Evolutionary conservation across 2,113 vertebrate genomes (phyloP).

Genomic region (Tenebrosternarchus preto): DNA sequence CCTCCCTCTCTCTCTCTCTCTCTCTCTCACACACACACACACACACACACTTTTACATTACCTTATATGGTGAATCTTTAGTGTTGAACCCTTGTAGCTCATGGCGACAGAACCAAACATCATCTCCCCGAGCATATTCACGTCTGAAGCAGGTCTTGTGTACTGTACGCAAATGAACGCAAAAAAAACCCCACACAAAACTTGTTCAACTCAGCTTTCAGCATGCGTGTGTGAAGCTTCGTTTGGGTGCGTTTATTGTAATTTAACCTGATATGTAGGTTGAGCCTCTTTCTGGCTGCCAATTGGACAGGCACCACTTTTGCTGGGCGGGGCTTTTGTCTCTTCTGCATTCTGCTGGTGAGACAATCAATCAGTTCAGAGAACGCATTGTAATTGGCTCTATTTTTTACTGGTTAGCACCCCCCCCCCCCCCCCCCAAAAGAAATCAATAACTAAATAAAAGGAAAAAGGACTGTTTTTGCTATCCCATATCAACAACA

Average conservation of each 20-base stretch:
- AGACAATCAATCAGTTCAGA: slow-evolving; percentile 15
- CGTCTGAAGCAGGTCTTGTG: slow-evolving; percentile 82
- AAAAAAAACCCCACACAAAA: slow-evolving; percentile 6
- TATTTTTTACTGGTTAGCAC: no score
- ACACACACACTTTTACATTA: slow-evolving; percentile 85
- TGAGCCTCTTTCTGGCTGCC: slow-evolving; percentile 44
- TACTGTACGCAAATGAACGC: slow-evolving; percentile 67
- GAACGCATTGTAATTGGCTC: no score
- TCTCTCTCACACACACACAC: slow-evolving; percentile 69
- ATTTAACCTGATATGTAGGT: slow-evolving; percentile 52
- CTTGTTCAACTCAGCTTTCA: background rate
- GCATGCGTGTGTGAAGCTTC: background rate
- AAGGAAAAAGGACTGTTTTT: no score
- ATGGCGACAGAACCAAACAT: slow-evolving; percentile 99
- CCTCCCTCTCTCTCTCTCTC: no score
- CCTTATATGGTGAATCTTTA: slow-evolving; percentile 99
- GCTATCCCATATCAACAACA: no score
- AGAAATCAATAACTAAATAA: no score
- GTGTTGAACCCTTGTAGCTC: slow-evolving; percentile 97
- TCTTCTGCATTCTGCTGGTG: slow-evolving; percentile 44
- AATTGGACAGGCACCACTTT: slow-evolving; percentile 39
- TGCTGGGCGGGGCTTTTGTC: slow-evolving; percentile 33
- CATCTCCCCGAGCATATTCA: slow-evolving; percentile 95
- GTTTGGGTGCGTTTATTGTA: background rate
- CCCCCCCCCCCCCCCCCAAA: no score